Conservation (phyloP, 2,113 vertebrate genomes). For the Oenanthe oenanthe region DNA sequence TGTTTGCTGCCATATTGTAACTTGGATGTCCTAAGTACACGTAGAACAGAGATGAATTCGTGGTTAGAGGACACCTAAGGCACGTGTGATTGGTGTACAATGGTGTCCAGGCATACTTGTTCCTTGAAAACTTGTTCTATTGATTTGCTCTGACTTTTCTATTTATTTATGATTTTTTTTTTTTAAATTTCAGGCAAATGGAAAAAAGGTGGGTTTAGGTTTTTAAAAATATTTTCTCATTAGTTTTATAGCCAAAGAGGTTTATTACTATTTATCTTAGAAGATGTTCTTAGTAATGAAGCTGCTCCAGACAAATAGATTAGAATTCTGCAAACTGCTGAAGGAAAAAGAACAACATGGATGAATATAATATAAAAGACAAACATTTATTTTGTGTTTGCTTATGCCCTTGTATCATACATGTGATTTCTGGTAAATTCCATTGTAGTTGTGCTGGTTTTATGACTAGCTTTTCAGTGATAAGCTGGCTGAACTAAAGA, state of each 20-base stretch:
- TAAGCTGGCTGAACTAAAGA: background rate
- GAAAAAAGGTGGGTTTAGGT: accelerated
- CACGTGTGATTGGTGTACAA: background rate
- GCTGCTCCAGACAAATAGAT: background rate
- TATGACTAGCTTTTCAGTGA: background rate
- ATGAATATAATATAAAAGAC: background rate
- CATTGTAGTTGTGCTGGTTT: background rate
- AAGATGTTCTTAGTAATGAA: background rate
- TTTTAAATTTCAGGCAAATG: background rate
- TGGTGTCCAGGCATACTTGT: accelerated
- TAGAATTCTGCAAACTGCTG: background rate
- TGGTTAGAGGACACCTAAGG: background rate
- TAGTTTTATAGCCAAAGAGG: background rate
- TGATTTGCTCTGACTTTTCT: background rate
- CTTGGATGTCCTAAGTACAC: background rate
- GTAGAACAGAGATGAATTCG: background rate
- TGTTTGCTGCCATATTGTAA: background rate
- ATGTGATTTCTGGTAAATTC: background rate
- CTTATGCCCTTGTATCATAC: background rate
- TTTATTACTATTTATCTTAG: background rate
- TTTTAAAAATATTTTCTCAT: background rate
- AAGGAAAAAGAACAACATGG: background rate
- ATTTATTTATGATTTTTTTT: too few relatives aligned
- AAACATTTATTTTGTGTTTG: background rate
- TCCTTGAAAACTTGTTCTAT: background rate